Evolutionary conservation across 2,113 vertebrate genomes (phyloP).

Genomic region (Nesogale talazaci): DNA sequence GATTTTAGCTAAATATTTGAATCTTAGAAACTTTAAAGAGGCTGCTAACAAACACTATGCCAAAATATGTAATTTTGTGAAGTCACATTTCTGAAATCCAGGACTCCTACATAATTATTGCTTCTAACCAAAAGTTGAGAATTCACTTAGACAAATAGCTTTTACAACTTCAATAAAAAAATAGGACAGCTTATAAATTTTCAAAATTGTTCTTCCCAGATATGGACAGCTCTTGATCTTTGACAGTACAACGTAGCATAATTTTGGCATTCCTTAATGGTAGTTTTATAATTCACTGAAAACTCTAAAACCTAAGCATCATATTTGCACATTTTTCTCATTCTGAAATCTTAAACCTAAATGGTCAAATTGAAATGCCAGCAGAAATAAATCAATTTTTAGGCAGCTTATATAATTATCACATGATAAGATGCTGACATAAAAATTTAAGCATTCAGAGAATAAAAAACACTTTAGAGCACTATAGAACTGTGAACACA

Average conservation of each 20-base stretch:
- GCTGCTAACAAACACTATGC: constrained; percentile 39
- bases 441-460: too few species aligned
- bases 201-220: too few species aligned
- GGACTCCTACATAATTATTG: background rate
- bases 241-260: too few species aligned
- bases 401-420: background rate
- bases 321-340: constrained; percentile 21
- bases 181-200: too few species aligned
- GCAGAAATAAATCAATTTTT: constrained; percentile 47
- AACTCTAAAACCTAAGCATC: constrained; percentile 54
- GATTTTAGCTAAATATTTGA: constrained; percentile 52
- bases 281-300: constrained; percentile 65
- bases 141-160: constrained; percentile 62
- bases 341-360: too few species aligned
- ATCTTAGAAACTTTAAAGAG: constrained; percentile 20
- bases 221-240: too few species aligned
- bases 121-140: too few species aligned
- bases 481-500: constrained; percentile 44
- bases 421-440: too few species aligned
- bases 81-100: constrained; percentile 44
- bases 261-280: constrained; percentile 35
- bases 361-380: constrained; percentile 40
- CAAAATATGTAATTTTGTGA: constrained; percentile 14
- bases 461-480: too few species aligned
- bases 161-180: constrained; percentile 63